Evolutionary conservation across 2,888 invertebrate species (phyloP), one percentile per base, ranked within the genome.

Genomic region (Chrysomela aeneicollis): DNA sequence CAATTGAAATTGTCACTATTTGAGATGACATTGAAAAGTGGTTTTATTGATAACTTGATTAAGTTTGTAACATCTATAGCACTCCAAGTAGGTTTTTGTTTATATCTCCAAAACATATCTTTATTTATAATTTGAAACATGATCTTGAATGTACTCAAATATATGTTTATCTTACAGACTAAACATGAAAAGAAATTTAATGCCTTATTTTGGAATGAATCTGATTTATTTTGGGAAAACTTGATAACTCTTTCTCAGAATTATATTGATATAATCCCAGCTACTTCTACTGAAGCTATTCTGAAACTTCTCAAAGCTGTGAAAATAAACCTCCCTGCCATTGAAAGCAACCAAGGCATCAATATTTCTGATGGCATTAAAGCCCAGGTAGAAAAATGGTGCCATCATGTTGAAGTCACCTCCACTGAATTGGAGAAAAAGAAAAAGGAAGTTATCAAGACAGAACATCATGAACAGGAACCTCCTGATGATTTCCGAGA

Each of bases 331-430:
- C 21, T 70, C 30, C 68, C 71, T 17, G 9, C 46, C 9, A 64
- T 71, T 10, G 67, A 70, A 60, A 26, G 30, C 17, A 9, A 54
- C n/a, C 71, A 69, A 47, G 19, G 15, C n/a, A 62, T 71, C 12
- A 55, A 67, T 47, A 59, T 71, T 46, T 67, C 70, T n/a, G 67
- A 66, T 47, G 54, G 21, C 12, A 68, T 71, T 9, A 71, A 71
- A 22, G 32, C n/a, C 1, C 53, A 59, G 17, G 46, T 57, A 15
- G 57, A 46, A 10, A 18, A 18, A 18, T 10, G 37, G 46, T 46
- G 17, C 17, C 26, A 26, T 0, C n/a, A 32, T 42, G 46, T 17
- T 4, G 17, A 46, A 26, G 26, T 26, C 17, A 22, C 46, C 1
- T 57, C 55, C 0, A 22, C 1, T 1, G 46, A 57, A 46, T 4